Evolutionary conservation across 2,797 vertebrate species (phyloP), one percentile per base, ranked within the genome.

Genomic region (Ficedula albicollis): DNA sequence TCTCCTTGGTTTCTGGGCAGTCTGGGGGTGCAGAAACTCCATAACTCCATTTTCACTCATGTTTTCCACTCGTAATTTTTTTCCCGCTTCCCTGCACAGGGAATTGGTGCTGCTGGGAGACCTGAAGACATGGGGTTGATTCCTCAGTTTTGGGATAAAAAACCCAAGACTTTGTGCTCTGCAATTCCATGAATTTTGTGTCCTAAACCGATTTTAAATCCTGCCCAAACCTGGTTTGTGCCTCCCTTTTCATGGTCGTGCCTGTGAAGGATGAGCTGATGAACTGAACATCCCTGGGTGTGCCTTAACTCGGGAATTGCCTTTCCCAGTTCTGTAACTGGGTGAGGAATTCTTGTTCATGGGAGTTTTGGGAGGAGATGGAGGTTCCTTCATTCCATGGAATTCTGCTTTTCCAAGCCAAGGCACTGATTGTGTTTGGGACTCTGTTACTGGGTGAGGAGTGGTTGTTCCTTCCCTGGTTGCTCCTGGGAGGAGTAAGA

Each of bases 101-200:
- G 30, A 5, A 1, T 62, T 54, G 18, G 14, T 56, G 41, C 20
- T 63, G 2, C 30, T 49, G 32, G 27, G 10, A n/a, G 52, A 19
- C 11, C 32, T 49, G 63, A 32, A 54, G 49, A 20, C 15, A 9
- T 5, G 6, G 9, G 18, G 10, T 6, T 51, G 49, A 5, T 58
- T 22, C 29, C 14, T 2, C 5, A 15, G 7, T 25, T 70, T 36
- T 0, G 3, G 27, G 22, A 6, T 23, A 7, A 51, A 77, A 39
- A 39, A 9, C 0, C 0, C 1, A 36, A 34, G 21, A 51, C 7
- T n/a, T 49, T 20, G 11, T 0, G 2, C 7, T 1, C 8, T 44
- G 68, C 20, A 60, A 5, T 27, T 51, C 11, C 0, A 5, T 23
- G 30, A 9, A 12, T 64, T 78, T 46, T 39, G 14, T 7, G 0